Base-by-base conservation (phyloP, 2,113 vertebrate species). In the Cebus imitator region DNA sequence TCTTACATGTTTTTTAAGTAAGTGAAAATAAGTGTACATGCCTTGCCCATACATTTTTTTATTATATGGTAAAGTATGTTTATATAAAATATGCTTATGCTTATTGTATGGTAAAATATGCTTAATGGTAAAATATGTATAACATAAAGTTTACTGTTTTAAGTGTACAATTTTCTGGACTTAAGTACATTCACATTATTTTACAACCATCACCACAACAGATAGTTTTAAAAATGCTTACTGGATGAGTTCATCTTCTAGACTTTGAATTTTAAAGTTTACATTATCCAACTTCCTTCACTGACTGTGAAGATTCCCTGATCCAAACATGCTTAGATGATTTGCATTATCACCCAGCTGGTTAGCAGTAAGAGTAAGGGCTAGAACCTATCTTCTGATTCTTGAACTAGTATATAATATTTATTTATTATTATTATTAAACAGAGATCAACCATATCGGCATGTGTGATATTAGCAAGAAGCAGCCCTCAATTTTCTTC, bases 1-100 rank as follows among this genome's bases (percentile, higher is more conserved):
- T 82, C 73, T 70, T 96, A 50, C 12, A 16, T 91, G 21, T 64
- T 94, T 96, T 91, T 68, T 64, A 95, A 95, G 37, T 87, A 87
- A 92, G 17, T 73, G 73, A 79, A 87, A 78, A 78, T 8, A 37
- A 64, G 16, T 16, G 83, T 87, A 73, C 3, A 13, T 93, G 68
- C 23, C 61, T 84, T 84, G 64, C 20, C 45, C 7, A 7, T 80
- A 70, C 23, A 10, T 30, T 40, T 61, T 80, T 61, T 32, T 14
- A 84, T 20, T 79, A 27, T 64, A 3, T 72, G 25, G 68, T 75
- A 48, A 81, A 72, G 35, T 61, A 52, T 72, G 30, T 5, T 5
- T 57, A 45, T 18, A 48, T 52, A n/a, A 79, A 79, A 58, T 58
- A 72, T 58, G 23, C 8, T 64, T 64, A 64, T 30, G 61, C 27